Conservation (phyloP, 2,888 invertebrate genomes). For the Stenodema calcarata region DNA sequence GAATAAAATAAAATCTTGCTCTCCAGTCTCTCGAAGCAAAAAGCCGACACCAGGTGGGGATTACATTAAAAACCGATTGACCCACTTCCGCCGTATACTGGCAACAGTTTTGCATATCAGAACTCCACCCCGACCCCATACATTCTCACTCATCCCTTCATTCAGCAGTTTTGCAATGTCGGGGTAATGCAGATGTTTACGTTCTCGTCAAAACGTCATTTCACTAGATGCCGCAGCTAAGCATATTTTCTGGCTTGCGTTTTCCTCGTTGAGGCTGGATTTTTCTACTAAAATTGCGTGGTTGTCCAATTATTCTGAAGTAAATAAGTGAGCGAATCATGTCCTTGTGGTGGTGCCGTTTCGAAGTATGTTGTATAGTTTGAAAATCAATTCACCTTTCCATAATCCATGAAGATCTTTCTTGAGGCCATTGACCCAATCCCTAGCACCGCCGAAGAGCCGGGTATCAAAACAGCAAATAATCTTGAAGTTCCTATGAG, state of each 20-base stretch:
- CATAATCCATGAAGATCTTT: too few relatives aligned
- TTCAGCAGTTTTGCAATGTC: neutral
- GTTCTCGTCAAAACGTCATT: neutral
- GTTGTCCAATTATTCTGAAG: too few relatives aligned
- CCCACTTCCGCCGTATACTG: neutral
- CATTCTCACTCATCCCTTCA: too few relatives aligned
- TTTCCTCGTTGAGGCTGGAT: neutral
- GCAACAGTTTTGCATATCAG: neutral
- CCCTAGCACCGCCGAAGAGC: too few relatives aligned
- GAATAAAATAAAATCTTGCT: neutral
- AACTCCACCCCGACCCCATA: neutral
- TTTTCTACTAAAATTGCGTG: neutral
- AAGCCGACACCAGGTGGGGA: neutral
- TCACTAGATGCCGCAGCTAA: neutral
- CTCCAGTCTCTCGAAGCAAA: neutral
- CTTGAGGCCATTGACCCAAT: too few relatives aligned
- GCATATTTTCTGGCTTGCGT: neutral
- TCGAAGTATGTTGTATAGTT: too few relatives aligned
- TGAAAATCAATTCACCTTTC: too few relatives aligned
- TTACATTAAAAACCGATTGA: conserved; percentile 2
- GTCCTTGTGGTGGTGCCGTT: too few relatives aligned
- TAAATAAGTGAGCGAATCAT: too few relatives aligned
- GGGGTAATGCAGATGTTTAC: neutral
- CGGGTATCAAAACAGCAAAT: too few relatives aligned
- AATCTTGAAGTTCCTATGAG: too few relatives aligned